phyloP scores from a whole-genome alignment of 1,140 invertebrate genomes.

The Zaprionus vittiger region DNA sequence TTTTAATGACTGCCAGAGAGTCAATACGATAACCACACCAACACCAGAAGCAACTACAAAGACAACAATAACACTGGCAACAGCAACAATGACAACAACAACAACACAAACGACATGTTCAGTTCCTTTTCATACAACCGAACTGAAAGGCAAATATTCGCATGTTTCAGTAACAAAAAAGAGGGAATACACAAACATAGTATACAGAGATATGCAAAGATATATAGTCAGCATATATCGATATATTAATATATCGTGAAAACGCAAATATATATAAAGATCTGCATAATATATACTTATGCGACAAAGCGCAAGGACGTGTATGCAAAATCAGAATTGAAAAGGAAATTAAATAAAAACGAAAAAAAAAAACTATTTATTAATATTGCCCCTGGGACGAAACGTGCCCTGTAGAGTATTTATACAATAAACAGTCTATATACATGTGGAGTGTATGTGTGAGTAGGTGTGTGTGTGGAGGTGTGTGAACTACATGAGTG shows the following conservation, averaged over 20 bases:
- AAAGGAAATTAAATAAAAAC: constrained; percentile 30
- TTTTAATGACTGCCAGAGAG: constrained; percentile 68
- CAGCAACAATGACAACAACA: not conserved
- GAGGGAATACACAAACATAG: not conserved
- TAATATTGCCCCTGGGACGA: not conserved
- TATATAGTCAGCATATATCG: not conserved
- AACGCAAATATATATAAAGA: not conserved
- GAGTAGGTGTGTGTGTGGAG: too few relatives aligned
- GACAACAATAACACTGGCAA: constrained; percentile 21
- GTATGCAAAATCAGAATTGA: constrained; percentile 24
- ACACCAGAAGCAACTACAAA: constrained; percentile 28
- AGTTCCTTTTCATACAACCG: constrained; percentile 17
- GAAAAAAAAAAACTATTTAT: not conserved
- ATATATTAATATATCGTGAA: constrained; percentile 3
- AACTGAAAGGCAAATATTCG: constrained; percentile 42
- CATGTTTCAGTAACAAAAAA: constrained; percentile 40
- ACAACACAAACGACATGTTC: constrained; percentile 25
- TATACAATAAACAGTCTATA: constrained; percentile 2
- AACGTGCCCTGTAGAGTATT: not conserved
- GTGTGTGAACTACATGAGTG: too few relatives aligned
- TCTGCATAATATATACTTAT: not conserved
- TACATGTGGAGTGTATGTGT: not conserved
- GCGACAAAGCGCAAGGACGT: not conserved
- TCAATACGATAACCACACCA: constrained; percentile 45
- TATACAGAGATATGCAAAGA: not conserved